Percentiles rank a stretch among this genome's conserved stretches.
phyloP scores from a whole-genome alignment of 2,113 vertebrate species.

The Thinocorus orbignyianus region DNA sequence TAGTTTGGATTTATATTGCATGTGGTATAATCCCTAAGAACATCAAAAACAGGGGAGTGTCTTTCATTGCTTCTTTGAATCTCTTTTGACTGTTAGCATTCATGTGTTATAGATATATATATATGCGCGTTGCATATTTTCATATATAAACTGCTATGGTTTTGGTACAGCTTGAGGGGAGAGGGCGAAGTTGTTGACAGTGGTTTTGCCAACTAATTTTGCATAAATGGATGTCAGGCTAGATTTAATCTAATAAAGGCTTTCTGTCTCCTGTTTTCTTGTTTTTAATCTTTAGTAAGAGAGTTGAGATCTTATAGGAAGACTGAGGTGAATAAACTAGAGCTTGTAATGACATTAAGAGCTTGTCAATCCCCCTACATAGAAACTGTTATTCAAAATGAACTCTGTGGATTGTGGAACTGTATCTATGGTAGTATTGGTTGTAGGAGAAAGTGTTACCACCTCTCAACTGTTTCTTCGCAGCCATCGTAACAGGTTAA shows the following conservation, averaged over 20 bases:
- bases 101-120: background rate
- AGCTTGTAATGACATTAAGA: background rate
- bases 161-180: background rate
- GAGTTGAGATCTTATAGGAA: background rate
- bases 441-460: background rate
- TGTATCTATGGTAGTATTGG: background rate
- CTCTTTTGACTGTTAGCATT: background rate
- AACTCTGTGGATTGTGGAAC: background rate
- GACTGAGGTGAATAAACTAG: background rate
- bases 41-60: background rate
- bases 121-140: accelerated
- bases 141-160: background rate
- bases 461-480: background rate
- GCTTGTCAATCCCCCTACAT: background rate
- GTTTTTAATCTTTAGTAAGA: background rate
- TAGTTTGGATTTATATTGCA: background rate
- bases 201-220: background rate
- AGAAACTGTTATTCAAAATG: background rate
- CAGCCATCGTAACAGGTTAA: background rate
- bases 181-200: background rate
- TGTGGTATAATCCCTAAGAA: background rate
- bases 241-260: background rate
- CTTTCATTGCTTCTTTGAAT: background rate
- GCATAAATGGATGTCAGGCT: background rate
- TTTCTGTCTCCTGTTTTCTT: background rate